A percentile compares a stretch with the other conserved stretches of the same genome.
These are phyloP conservation scores for Drosophila pectinifera DNA, from an alignment of 1,140 invertebrate species.

Conservation along the genomic window DNA sequence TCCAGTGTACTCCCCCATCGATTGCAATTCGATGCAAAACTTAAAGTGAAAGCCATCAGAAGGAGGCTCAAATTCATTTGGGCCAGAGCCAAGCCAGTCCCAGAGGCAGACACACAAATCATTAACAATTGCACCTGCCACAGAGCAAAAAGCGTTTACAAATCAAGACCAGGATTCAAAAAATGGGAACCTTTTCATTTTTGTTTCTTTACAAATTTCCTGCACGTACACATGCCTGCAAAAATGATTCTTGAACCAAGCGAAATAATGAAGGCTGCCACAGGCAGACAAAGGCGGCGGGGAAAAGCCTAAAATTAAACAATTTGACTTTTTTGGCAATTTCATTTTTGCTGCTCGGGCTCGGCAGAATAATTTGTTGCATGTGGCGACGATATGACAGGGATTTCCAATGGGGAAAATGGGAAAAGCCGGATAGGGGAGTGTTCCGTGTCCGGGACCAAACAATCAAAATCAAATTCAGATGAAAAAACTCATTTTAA, in stretches of 20 bases:
- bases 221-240: slow-evolving; percentile 53
- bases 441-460: slow-evolving; percentile 60
- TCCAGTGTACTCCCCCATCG: neutral
- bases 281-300: slow-evolving; percentile 29
- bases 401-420: slow-evolving; percentile 40
- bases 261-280: slow-evolving; percentile 55
- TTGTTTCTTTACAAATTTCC: slow-evolving; percentile 66
- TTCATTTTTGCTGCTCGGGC: slow-evolving; percentile 39
- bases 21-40: neutral
- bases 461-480: slow-evolving; percentile 84
- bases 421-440: no score
- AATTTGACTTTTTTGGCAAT: slow-evolving; percentile 69
- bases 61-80: neutral
- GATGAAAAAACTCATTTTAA: slow-evolving; percentile 82
- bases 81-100: slow-evolving; percentile 7
- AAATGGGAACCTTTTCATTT: slow-evolving; percentile 46
- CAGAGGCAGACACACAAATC: slow-evolving; percentile 34
- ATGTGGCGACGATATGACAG: slow-evolving; percentile 59
- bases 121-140: slow-evolving; percentile 47
- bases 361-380: slow-evolving; percentile 67
- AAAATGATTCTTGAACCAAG: slow-evolving; percentile 51
- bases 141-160: slow-evolving; percentile 31
- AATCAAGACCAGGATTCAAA: slow-evolving; percentile 40
- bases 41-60: slow-evolving; percentile 44
- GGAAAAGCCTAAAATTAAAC: slow-evolving; percentile 77